Evolutionary conservation across 2,113 vertebrate genomes (phyloP).

Genomic region (Hydrochoerus hydrochaeris): DNA sequence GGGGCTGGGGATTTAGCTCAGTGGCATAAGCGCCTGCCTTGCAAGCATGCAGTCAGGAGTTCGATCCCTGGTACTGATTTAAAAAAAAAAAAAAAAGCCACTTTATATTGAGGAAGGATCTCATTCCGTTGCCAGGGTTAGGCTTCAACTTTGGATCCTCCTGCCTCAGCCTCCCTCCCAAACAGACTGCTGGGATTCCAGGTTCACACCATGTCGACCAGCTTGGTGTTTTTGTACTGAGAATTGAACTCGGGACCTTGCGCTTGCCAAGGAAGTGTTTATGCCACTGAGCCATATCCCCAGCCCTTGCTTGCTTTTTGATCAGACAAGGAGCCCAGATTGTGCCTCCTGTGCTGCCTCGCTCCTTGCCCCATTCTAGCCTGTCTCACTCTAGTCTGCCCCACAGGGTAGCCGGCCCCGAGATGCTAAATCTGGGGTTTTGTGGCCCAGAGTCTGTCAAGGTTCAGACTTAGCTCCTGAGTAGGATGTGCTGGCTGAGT

Average conservation of each 20-base stretch:
- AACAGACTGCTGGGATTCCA: background rate
- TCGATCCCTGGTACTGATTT: no score
- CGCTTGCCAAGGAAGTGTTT: no score
- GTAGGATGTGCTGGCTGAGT: background rate
- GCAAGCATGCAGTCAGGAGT: no score
- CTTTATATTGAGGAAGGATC: background rate
- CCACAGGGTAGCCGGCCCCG: background rate
- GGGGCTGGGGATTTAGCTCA: no score
- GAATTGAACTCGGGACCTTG: no score
- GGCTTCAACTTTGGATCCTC: background rate
- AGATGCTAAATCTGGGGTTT: background rate
- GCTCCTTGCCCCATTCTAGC: background rate
- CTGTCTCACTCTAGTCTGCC: background rate
- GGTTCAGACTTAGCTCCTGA: background rate
- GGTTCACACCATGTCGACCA: fast-evolving
- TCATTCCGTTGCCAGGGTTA: background rate
- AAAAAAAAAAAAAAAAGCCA: no score
- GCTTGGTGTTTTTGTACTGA: background rate
- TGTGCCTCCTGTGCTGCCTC: background rate
- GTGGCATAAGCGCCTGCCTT: no score
- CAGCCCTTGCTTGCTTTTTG: background rate
- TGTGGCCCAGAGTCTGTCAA: background rate
- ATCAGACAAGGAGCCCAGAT: fast-evolving
- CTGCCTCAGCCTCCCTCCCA: background rate
- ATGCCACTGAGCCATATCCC: no score